phyloP scores from a whole-genome alignment of 2,797 vertebrate genomes.

The Mico argentatus region DNA sequence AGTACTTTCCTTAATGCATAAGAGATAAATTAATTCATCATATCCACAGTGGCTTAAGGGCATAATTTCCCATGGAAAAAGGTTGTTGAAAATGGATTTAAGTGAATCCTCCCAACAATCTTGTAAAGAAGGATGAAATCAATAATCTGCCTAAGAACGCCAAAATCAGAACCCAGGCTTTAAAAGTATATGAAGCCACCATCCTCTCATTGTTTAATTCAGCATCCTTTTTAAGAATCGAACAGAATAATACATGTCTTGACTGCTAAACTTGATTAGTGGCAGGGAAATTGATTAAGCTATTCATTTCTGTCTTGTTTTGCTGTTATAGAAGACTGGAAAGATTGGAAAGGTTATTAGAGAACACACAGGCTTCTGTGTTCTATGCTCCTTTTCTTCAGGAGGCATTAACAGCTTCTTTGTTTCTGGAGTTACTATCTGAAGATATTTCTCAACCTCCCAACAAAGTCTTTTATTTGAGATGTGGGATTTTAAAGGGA shows the following conservation, averaged over 20 bases:
- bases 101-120: not conserved
- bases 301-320: constrained; percentile 51
- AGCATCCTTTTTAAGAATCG: constrained; percentile 16
- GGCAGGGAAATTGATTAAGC: constrained; percentile 52
- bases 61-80: not conserved
- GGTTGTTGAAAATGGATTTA: not conserved
- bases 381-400: not conserved
- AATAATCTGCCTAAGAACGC: not conserved
- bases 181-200: not conserved
- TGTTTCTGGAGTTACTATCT: not conserved
- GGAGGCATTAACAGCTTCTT: not conserved
- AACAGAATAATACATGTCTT: constrained; percentile 58
- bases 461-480: not conserved
- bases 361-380: not conserved
- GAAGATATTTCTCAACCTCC: not conserved
- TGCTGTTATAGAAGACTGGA: not conserved
- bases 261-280: constrained; percentile 38
- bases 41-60: not conserved
- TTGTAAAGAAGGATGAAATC: not conserved
- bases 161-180: not conserved
- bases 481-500: not conserved
- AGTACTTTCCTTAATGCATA: not conserved
- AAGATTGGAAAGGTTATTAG: not conserved
- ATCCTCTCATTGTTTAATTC: constrained; percentile 27
- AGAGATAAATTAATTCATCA: not conserved